Base-by-base conservation (phyloP, 2,888 invertebrate genomes). In the Nomada fabriciana region DNA sequence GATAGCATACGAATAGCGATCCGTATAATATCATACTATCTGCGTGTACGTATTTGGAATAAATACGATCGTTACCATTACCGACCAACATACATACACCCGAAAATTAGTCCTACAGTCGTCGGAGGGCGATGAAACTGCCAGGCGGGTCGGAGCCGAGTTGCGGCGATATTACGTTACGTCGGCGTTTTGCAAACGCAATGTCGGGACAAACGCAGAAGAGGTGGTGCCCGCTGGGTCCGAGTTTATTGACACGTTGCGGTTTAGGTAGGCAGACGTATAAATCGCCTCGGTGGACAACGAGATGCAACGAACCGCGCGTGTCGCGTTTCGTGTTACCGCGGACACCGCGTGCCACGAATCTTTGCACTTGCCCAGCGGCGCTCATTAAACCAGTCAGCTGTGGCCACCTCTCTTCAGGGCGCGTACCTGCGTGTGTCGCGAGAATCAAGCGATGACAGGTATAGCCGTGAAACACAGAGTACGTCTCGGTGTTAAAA, bases 211-310 rank as follows among this genome's bases (percentile, higher is more conserved):
- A 76, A 75, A 64, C 61, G 59, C 64, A 18, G 52, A 82, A 72
- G 55, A 65, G 11, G 25, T 29, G 57, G 25, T 63, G 68, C 65
- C 73, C 25, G 47, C 25, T n/a, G 25, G 59, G 52, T 25, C 13
- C 36, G 70, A 79, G 84, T 85, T 84, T 84, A 85, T 84, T 55
- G 85, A 85, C 85, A 75, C 84, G 76, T 76, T 84, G 85, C 82
- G 82, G 84, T 85, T 64, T 64, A 47, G 61, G 50, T 36, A 64
- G 60, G 67, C 76, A 55, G 74, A 76, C 78, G 74, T 71, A 69
- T 80, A 77, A 84, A 77, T 84, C 83, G 79, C 18, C 47, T 64
- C 55, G 68, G 42, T n/a, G 68, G 61, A 70, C 72, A 69, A 57
- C 73, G 65, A 73, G 76, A 67, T 73, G 29, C 67, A 61, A 75